These are phyloP conservation scores for Diplodus sargus DNA, from an alignment of 2,797 vertebrate species.

Conservation along the genomic window DNA sequence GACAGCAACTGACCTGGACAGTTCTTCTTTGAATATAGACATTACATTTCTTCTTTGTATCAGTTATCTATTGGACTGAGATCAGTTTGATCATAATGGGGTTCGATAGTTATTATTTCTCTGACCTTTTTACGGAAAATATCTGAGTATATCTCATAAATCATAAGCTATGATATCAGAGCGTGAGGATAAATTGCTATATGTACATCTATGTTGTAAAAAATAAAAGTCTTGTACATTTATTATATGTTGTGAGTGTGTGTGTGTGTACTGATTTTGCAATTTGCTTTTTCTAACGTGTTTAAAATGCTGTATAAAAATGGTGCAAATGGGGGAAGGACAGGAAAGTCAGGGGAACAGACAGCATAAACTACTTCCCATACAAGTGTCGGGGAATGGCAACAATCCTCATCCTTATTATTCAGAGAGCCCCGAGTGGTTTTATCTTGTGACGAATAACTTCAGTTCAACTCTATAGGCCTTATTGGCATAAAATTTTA, in stretches of 20 bases:
- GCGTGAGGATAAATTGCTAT: background rate
- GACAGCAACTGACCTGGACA: conserved; percentile 82
- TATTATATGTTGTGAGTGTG: background rate
- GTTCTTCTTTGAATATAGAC: background rate
- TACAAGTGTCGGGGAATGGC: background rate
- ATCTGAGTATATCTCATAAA: too few species aligned
- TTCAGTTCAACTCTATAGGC: too few species aligned
- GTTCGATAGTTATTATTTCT: background rate
- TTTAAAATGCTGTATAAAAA: too few species aligned
- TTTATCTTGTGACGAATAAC: background rate
- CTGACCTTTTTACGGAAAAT: background rate
- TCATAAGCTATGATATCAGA: too few species aligned
- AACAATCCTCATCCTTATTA: background rate
- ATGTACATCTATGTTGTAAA: conserved; percentile 29
- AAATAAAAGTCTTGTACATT: conserved; percentile 32
- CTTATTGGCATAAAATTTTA: too few species aligned
- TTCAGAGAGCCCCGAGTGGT: background rate
- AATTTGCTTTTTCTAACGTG: too few species aligned
- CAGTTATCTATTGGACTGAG: background rate
- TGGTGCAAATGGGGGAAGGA: background rate
- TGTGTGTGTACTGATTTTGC: too few species aligned
- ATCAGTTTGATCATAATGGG: background rate
- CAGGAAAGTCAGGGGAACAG: background rate
- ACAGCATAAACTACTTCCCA: background rate
- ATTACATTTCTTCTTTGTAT: background rate